Percentiles rank a stretch among this genome's conserved stretches.
These are phyloP conservation scores for Macquaria australasica DNA, from an alignment of 2,113 vertebrate genomes.

Conservation along the genomic window DNA sequence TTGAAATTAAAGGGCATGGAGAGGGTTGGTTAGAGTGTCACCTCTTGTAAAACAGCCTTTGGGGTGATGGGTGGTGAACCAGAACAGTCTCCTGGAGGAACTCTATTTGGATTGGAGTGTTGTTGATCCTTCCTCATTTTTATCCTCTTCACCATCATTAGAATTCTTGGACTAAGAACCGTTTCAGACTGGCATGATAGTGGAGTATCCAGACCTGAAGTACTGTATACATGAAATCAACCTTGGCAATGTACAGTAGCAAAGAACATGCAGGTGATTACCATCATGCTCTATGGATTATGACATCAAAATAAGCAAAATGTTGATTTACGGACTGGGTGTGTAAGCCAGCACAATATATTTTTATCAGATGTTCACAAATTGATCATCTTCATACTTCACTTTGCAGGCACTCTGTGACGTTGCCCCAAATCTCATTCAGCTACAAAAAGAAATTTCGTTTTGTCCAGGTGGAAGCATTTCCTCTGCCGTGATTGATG, in stretches of 20 bases:
- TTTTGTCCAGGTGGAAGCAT: background rate
- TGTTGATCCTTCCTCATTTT: conserved; percentile 5
- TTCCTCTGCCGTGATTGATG: background rate
- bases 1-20: background rate
- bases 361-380: background rate
- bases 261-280: background rate
- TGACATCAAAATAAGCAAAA: background rate
- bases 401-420: background rate
- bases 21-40: background rate
- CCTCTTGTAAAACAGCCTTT: conserved; percentile 29
- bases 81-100: conserved; percentile 1
- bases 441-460: background rate
- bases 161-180: background rate
- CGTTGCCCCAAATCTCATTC: background rate
- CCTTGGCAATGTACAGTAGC: background rate
- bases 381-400: conserved; percentile 20
- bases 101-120: background rate
- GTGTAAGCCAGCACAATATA: background rate
- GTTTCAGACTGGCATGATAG: background rate
- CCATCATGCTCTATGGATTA: conserved; percentile 13
- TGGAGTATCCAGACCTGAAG: background rate
- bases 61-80: conserved; percentile 10
- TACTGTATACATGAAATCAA: background rate
- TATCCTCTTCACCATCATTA: conserved; percentile 17
- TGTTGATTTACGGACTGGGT: conserved; percentile 17